Evolutionary conservation across 2,888 invertebrate genomes (phyloP), one percentile per base, ranked within the genome.

Genomic region (Margaritifera margaritifera): DNA sequence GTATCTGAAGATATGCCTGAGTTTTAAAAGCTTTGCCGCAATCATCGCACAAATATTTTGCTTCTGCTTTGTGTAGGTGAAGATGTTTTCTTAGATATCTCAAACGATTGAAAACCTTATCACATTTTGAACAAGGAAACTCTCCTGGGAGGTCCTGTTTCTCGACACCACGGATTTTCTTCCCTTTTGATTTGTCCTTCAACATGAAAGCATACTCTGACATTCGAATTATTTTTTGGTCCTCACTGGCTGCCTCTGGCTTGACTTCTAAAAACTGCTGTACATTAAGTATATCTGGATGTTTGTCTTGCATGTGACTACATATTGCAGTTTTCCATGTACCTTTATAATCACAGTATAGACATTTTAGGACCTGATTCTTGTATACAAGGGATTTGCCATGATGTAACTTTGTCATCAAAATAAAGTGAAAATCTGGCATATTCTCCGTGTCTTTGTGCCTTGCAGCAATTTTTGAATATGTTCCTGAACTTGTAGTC

Each of bases 11-110:
- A 64, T 85, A 86, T 1, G 82, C 78, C 53, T 80, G 71, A 15
- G 85, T 85, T 68, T 87, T 88, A 68, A 87, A 88, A 1, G 82
- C 72, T 64, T 88, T 88, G 27, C 86, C 87, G 75, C 88, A 88
- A 55, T 79, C 79, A 25, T 83, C 82, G 73, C 88, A 88, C 8
- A 86, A 69, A 60, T 80, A 80, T 54, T 82, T 75, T 57, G 83
- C 80, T 22, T 84, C 84, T 3, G 80, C 67, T 42, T 78, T 72
- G 67, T 88, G 88, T 24, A 73, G 76, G 25, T 69, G 54, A 56
- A 72, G 62, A 71, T 88, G 88, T 51, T 83, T 82, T 51, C 86
- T 76, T 15, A 87, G 72, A 74, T 87, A 86, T 6, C 88, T 73
- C 42, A 84, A 68, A 19, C 84, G 72, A 51, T 75, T 79, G 70